Conservation (phyloP, 2,113 vertebrate species). For the Equus przewalskii region DNA sequence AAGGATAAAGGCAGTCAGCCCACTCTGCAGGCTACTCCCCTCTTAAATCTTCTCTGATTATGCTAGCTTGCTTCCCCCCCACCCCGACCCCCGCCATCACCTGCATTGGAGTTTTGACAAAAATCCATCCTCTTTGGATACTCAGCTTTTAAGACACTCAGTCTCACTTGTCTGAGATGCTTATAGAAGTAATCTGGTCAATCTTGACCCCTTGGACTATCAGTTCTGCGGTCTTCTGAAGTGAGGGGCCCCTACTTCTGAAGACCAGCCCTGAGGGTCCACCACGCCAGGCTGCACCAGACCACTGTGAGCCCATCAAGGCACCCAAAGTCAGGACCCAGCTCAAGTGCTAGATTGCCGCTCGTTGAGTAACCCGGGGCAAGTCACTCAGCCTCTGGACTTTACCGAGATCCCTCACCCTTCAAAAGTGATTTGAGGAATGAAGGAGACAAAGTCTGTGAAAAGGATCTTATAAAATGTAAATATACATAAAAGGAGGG, state of each 20-base stretch:
- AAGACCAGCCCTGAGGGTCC: not conserved
- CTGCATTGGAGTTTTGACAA: not conserved
- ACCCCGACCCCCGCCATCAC: not conserved
- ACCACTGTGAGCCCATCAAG: not conserved
- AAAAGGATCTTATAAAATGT: not conserved
- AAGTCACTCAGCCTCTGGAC: not conserved
- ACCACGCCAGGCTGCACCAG: not conserved
- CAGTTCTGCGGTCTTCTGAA: not conserved
- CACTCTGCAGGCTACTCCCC: conserved; percentile 68
- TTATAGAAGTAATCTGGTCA: not conserved
- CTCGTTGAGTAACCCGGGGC: not conserved
- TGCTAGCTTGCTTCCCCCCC: not conserved
- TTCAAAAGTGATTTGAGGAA: not conserved
- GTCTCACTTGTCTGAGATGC: not conserved
- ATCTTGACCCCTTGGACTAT: not conserved
- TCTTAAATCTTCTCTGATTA: conserved; percentile 59
- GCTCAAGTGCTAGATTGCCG: not conserved
- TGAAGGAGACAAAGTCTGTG: not conserved
- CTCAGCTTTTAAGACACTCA: conserved; percentile 27
- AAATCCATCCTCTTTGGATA: conserved; percentile 30
- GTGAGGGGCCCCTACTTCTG: not conserved
- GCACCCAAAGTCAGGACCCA: not conserved
- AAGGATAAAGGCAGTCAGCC: not conserved
- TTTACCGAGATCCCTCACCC: not conserved
- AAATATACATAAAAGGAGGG: not conserved